Conservation (phyloP, 2,797 vertebrate genomes). For the Ptychadena robeensis region DNA sequence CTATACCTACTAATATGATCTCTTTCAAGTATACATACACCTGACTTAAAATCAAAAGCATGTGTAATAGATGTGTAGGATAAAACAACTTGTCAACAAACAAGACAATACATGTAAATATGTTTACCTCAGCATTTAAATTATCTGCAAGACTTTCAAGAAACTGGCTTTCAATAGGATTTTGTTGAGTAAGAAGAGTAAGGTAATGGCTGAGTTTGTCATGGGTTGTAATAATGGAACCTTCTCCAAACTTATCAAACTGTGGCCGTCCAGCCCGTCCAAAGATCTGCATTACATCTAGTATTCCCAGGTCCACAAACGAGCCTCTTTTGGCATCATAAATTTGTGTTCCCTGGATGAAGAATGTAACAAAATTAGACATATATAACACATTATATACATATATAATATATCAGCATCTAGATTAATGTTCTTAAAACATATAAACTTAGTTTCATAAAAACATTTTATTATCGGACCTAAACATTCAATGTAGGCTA, state of each 20-base stretch:
- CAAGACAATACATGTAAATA: background rate
- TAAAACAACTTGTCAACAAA: background rate
- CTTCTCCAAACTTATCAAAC: slow-evolving; percentile 95
- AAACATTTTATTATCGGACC: no score
- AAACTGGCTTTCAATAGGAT: slow-evolving; percentile 98
- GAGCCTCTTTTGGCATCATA: slow-evolving; percentile 95
- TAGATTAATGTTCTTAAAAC: no score
- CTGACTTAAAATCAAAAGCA: background rate
- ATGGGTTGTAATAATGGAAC: slow-evolving; percentile 93
- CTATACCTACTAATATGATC: no score
- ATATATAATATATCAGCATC: no score
- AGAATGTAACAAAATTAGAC: slow-evolving; percentile 19
- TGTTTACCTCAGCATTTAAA: slow-evolving; percentile 92
- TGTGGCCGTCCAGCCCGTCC: slow-evolving; percentile 94
- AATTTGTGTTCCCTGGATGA: slow-evolving; percentile 94
- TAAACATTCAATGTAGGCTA: no score
- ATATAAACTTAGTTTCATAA: no score
- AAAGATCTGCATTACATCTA: slow-evolving; percentile 99
- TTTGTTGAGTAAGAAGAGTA: slow-evolving; percentile 95
- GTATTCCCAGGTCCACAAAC: slow-evolving; percentile 96
- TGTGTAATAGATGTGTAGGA: background rate
- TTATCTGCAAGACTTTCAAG: slow-evolving; percentile 93
- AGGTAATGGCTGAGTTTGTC: slow-evolving; percentile 98
- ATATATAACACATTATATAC: background rate
- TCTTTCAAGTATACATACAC: background rate